A percentile compares a stretch with the other conserved stretches of the same genome.
Conservation (phyloP, 1,140 invertebrate species). For the Holotrichia oblita region DNA sequence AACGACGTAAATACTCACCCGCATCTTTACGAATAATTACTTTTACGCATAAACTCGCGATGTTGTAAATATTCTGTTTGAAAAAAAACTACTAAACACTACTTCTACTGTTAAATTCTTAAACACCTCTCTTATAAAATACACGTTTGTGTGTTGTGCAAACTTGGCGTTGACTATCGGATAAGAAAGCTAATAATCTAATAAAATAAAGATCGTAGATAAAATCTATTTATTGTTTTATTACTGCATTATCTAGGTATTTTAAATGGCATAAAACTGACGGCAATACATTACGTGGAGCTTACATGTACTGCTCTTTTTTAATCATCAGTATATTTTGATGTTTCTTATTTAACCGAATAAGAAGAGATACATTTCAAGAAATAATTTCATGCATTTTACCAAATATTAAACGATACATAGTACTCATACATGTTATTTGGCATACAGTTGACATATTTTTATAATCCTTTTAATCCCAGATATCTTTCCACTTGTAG, state of each 20-base stretch:
- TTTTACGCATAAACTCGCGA: background rate
- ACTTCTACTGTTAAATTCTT: background rate
- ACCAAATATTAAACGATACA: too few relatives aligned
- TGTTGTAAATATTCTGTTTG: background rate
- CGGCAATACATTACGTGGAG: background rate
- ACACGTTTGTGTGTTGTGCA: background rate
- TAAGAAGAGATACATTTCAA: too few relatives aligned
- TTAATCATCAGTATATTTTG: too few relatives aligned
- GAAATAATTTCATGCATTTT: too few relatives aligned
- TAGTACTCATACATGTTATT: too few relatives aligned
- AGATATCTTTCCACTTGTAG: too few relatives aligned
- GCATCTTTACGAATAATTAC: background rate
- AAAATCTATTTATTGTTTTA: constrained; percentile 13
- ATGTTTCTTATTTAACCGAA: too few relatives aligned
- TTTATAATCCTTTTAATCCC: too few relatives aligned
- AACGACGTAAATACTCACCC: background rate
- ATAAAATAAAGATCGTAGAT: background rate
- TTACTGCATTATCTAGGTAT: background rate
- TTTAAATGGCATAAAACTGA: background rate
- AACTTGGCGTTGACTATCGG: background rate
- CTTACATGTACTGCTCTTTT: too few relatives aligned
- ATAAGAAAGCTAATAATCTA: background rate
- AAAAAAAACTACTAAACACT: background rate
- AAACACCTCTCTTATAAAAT: too few relatives aligned
- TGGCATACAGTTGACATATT: too few relatives aligned